Base-by-base conservation (phyloP, 1,140 invertebrate genomes). In the Grapholita molesta region DNA sequence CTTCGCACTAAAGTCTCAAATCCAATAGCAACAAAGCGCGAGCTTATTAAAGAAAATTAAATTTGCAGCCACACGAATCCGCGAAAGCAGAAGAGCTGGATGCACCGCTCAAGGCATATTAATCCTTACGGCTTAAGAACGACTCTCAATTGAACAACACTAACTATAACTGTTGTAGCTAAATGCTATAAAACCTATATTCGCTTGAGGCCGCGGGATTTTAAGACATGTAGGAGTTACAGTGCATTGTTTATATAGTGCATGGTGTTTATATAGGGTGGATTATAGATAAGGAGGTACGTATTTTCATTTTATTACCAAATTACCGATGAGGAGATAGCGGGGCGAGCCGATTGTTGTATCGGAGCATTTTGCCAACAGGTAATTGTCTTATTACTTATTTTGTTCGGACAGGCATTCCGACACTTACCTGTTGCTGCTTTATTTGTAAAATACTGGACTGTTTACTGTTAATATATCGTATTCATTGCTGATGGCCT, bases 301-400 rank as follows among this genome's bases (percentile, higher is more conserved):
- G 87, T 89, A 89, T 91, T 90, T 91, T 90, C 89, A 88, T 89
- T 91, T 91, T 91, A 91, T 91, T 91, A 90, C 88, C 88, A 90
- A 91, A 91, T 91, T 91, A 89, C 89, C 89, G 89, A 91, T 91
- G 84, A 82, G n/a, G 70, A 85, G 89, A 91, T 91, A 85, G 83
- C 70, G 77, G 35, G 70, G 76, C 70, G 75, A 72, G 77, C 48
- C 83, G 88, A 90, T 90, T 86, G 84, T 80, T 76, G 80, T 85
- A 89, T 91, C 88, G 73, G 70, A 80, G 85, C 84, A 87, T 89
- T 87, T 87, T 48, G 87, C 85, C 85, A 89, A 85, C 82, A 86
- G 80, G 85, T 86, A 85, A 84, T 85, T 83, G 85, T 90, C 73
- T 77, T 75, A 73, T 74, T 79, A 76, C 82, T 89, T 85, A 84